Conservation (phyloP, 1,140 invertebrate genomes). For the Diabrotica virgifera region DNA sequence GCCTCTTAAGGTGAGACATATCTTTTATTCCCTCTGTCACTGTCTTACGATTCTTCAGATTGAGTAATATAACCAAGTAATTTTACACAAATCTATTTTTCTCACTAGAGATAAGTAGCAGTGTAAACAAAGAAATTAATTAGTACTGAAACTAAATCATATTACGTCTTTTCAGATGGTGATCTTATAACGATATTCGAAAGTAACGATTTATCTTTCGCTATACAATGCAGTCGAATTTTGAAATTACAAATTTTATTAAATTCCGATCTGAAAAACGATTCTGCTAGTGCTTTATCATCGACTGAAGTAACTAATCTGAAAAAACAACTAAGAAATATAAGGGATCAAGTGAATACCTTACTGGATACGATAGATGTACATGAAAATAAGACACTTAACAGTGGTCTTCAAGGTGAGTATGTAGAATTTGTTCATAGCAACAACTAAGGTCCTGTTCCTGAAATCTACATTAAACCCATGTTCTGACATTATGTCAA, state of each 20-base stretch:
- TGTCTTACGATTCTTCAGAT: too few relatives aligned
- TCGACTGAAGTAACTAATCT: slow-evolving; percentile 51
- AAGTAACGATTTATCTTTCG: slow-evolving; percentile 70
- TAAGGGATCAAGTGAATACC: slow-evolving; percentile 60
- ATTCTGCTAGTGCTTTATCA: slow-evolving; percentile 29
- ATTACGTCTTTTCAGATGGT: slow-evolving; percentile 57
- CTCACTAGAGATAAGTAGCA: too few relatives aligned
- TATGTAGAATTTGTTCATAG: too few relatives aligned
- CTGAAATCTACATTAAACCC: too few relatives aligned
- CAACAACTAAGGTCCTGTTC: too few relatives aligned
- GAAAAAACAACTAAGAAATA: slow-evolving; percentile 55
- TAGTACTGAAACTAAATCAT: background rate
- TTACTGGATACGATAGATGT: slow-evolving; percentile 49
- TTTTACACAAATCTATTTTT: too few relatives aligned
- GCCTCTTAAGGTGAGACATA: too few relatives aligned
- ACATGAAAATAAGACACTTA: slow-evolving; percentile 14
- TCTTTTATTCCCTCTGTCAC: too few relatives aligned
- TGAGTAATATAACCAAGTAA: too few relatives aligned
- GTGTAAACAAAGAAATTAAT: background rate
- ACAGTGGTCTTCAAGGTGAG: slow-evolving; percentile 1
- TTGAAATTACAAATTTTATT: slow-evolving; percentile 65
- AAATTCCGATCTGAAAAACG: slow-evolving; percentile 42
- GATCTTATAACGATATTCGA: slow-evolving; percentile 75
- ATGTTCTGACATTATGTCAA: too few relatives aligned
- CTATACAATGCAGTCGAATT: slow-evolving; percentile 68